Conservation (phyloP, 2,888 invertebrate genomes). For the Drosophila anceps region DNA sequence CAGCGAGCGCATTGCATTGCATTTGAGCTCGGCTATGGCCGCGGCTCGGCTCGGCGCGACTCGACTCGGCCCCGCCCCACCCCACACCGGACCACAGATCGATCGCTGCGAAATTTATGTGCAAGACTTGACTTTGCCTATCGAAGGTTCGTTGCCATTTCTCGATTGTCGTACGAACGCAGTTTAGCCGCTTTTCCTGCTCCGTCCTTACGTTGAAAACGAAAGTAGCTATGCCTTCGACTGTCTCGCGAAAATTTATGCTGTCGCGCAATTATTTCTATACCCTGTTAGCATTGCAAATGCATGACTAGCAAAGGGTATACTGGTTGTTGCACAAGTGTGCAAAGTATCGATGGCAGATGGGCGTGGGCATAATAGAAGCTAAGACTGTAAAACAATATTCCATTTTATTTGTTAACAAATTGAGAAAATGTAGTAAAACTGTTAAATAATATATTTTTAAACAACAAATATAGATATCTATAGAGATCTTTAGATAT, state of each 20-base stretch:
- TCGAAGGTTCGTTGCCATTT: slow-evolving; percentile 79
- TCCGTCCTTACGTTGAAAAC: slow-evolving; percentile 70
- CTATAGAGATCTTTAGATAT: too few relatives aligned
- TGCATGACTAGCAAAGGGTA: background rate
- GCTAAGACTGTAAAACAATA: too few relatives aligned
- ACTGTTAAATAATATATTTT: too few relatives aligned
- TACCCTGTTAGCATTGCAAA: slow-evolving; percentile 1
- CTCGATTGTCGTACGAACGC: slow-evolving; percentile 60
- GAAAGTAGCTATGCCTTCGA: slow-evolving; percentile 71
- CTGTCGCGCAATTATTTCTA: slow-evolving; percentile 77
- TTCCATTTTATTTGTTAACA: too few relatives aligned
- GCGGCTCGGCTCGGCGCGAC: slow-evolving; percentile 1
- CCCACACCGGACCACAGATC: slow-evolving; percentile 29
- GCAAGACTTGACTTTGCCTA: slow-evolving; percentile 73
- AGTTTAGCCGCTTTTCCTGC: slow-evolving; percentile 42
- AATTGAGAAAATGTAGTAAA: too few relatives aligned
- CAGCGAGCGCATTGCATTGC: slow-evolving; percentile 45
- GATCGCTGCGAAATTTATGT: slow-evolving; percentile 72
- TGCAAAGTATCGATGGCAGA: background rate
- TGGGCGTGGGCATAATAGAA: background rate
- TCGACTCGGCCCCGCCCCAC: background rate
- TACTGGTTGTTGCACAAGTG: background rate
- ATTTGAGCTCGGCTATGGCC: slow-evolving; percentile 34
- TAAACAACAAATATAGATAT: too few relatives aligned
- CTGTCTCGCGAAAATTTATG: slow-evolving; percentile 68